Conservation (phyloP, 2,113 vertebrate genomes). For the Grus americana region DNA sequence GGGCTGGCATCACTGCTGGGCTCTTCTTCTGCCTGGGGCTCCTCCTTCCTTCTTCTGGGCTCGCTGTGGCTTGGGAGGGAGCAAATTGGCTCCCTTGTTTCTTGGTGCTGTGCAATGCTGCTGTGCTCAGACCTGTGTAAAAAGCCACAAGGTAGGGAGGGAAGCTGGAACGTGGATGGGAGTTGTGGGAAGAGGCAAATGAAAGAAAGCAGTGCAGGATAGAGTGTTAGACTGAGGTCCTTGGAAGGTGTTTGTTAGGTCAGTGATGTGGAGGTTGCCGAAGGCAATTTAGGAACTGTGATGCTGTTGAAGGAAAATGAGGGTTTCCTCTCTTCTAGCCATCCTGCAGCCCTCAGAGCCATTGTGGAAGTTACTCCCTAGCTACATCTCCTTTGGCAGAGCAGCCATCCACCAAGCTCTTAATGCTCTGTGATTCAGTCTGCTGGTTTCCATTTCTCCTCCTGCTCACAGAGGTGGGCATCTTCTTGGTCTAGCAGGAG, state of each 20-base stretch:
- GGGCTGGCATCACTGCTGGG: background rate
- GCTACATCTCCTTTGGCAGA: background rate
- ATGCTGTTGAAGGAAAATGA: background rate
- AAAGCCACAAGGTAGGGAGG: rapidly evolving
- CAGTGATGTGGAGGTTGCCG: background rate
- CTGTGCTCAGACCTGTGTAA: background rate
- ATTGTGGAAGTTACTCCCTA: background rate
- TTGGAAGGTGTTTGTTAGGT: background rate
- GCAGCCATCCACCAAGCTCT: rapidly evolving
- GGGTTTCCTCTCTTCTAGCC: background rate
- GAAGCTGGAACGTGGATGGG: background rate
- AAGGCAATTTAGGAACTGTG: background rate
- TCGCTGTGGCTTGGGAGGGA: background rate
- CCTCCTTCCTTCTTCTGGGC: background rate
- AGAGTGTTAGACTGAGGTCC: rapidly evolving
- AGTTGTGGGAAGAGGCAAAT: background rate
- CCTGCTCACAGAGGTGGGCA: background rate
- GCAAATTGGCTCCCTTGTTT: rapidly evolving
- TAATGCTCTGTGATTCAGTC: background rate
- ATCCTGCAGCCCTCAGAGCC: background rate
- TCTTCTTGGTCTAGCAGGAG: background rate
- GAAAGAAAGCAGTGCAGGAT: rapidly evolving
- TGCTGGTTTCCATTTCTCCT: background rate
- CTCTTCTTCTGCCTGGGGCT: background rate
- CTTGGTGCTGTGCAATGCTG: background rate